phyloP scores from a whole-genome alignment of 1,140 invertebrate genomes.

The Philopotamus ludificatus region DNA sequence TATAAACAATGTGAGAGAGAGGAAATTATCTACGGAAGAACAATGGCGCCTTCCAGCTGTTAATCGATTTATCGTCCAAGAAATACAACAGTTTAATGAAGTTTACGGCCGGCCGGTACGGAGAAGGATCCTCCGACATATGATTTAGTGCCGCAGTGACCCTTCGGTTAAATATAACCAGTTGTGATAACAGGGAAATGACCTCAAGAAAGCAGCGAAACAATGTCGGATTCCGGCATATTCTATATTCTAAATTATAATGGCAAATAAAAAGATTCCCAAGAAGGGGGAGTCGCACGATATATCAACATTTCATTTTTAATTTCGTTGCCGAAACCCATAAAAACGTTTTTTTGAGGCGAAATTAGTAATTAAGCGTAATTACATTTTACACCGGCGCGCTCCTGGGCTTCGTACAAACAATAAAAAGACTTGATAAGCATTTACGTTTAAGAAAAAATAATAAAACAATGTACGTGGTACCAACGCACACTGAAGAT shows the following conservation, averaged over 20 bases:
- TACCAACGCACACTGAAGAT: no score
- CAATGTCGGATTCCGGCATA: no score
- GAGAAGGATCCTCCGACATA: no score
- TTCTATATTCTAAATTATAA: no score
- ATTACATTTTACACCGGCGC: not conserved
- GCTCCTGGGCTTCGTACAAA: not conserved
- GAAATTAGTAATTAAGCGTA: conserved; percentile 7
- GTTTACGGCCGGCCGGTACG: not conserved
- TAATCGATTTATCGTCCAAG: conserved; percentile 24
- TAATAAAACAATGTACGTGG: no score
- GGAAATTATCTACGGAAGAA: conserved; percentile 19
- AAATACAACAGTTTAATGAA: conserved; percentile 13
- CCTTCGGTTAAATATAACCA: no score
- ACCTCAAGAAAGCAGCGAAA: no score
- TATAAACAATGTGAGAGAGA: conserved; percentile 10
- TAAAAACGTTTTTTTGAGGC: not conserved
- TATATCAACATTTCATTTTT: conserved; percentile 6
- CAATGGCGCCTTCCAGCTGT: conserved; percentile 27
- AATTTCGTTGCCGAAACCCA: not conserved
- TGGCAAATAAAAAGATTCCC: not conserved
- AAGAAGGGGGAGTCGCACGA: not conserved
- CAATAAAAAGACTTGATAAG: not conserved
- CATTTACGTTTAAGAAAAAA: not conserved
- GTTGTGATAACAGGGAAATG: no score
- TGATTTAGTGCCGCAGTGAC: no score